Base-by-base conservation (phyloP, 2,888 invertebrate species). In the Pasiphila rectangulata region DNA sequence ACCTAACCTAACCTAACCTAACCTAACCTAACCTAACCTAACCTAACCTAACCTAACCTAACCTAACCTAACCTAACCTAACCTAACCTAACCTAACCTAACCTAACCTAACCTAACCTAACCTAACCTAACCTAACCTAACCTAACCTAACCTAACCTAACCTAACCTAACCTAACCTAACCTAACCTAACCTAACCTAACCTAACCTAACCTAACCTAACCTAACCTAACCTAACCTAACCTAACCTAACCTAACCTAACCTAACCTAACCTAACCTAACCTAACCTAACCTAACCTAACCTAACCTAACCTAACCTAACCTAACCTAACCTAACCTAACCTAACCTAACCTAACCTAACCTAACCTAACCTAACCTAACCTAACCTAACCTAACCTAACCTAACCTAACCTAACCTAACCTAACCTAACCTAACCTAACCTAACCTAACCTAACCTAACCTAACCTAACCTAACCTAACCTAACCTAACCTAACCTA, bases 61-160 rank as follows among this genome's bases (percentile, higher is more conserved):
- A 46, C 41, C 40, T 38, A 34, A 46, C 54, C 51, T 51, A 55
- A 55, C 54, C 54, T 51, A 55, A 55, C 54, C 54, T 51, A 55
- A 55, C 54, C 54, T 51, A 51, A 48, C 51, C 51, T 51, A 46
- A 46, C 51, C 46, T 40, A 40, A 46, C 45, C 51, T 50, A 50
- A 51, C 51, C 51, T 51, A 51, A 46, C 51, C 51, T 46, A 46
- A 51, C 46, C 51, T 42, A 46, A 46, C 46, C 51, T 42, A 46
- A 51, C 46, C 51, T 51, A 51, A 51, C 51, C 50, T 44, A 39
- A 48, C 42, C 43, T 43, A 48, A 48, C 48, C 48, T 43, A 49
- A 49, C 48, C 43, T 43, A 39, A 43, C 42, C 48, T 43, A 46
- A 46, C 48, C 43, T 44, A 49, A 49, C 48, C 48, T 48, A 48